phyloP scores from a whole-genome alignment of 2,797 vertebrate genomes.

The Cyclopterus lumpus region DNA sequence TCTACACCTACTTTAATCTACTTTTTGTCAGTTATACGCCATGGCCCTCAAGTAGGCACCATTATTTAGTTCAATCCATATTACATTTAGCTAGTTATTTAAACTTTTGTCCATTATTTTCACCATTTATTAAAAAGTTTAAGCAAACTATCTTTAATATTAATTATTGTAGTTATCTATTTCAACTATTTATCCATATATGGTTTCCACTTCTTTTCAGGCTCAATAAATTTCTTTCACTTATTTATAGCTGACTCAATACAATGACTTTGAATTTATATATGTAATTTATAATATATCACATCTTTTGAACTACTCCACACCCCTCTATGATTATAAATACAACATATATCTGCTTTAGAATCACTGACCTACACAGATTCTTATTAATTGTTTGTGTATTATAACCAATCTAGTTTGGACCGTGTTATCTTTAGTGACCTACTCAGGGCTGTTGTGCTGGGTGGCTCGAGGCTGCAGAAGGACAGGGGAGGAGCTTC shows the following conservation, averaged over 20 bases:
- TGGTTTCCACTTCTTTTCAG: neutral
- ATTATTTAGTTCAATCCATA: neutral
- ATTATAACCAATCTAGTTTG: neutral
- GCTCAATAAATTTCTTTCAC: neutral
- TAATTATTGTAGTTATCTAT: too few species aligned
- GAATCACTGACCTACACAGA: neutral
- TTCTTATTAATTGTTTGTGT: too few species aligned
- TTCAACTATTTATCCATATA: neutral
- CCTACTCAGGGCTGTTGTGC: slow-evolving; percentile 87
- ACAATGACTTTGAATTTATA: neutral
- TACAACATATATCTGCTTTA: neutral
- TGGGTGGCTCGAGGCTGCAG: slow-evolving; percentile 81
- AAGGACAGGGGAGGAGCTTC: slow-evolving; percentile 82
- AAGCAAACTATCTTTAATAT: neutral
- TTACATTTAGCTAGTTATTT: neutral
- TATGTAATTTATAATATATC: too few species aligned
- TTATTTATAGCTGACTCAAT: neutral
- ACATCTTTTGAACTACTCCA: neutral
- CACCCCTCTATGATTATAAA: neutral
- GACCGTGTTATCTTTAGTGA: neutral
- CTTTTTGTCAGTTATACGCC: neutral
- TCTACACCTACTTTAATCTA: neutral
- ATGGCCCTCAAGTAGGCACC: neutral
- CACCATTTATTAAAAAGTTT: neutral
- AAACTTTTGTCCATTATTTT: neutral